phyloP scores from a whole-genome alignment of 2,888 invertebrate genomes.

The Aspidiotus rigidus region DNA sequence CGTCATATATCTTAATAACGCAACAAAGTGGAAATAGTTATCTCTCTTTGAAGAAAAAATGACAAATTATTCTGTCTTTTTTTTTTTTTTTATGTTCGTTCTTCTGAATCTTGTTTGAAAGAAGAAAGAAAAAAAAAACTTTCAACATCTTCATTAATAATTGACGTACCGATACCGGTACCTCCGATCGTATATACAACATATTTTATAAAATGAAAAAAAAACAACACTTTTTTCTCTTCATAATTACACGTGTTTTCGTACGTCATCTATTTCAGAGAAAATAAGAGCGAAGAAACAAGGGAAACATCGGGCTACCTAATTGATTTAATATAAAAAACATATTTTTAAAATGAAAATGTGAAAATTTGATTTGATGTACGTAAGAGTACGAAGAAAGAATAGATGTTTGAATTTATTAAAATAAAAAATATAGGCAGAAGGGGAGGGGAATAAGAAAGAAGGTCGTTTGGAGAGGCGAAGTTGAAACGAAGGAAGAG shows the following conservation, averaged over 20 bases:
- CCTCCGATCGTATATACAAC: no score
- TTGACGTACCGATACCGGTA: background rate
- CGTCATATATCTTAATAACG: no score
- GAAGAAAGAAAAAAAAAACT: background rate
- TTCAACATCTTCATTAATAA: background rate
- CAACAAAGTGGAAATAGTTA: no score
- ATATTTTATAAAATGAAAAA: background rate
- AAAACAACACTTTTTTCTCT: background rate
- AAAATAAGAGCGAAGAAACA: no score
- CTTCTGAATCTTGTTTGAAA: background rate
- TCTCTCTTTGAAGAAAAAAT: no score
- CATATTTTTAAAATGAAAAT: no score
- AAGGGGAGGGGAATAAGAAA: background rate
- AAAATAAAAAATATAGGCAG: background rate
- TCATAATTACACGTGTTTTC: conserved; percentile 2
- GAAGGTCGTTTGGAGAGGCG: background rate
- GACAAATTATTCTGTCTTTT: no score
- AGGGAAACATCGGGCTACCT: no score
- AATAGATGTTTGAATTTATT: background rate
- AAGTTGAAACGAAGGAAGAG: background rate
- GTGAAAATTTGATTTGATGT: no score
- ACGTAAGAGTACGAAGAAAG: no score
- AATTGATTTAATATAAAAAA: no score
- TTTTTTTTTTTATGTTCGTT: no score
- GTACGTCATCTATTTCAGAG: background rate